A percentile compares a stretch with the other conserved stretches of the same genome.
Evolutionary conservation across 1,140 invertebrate species (phyloP).

Genomic region (Psilanteris sp.): DNA sequence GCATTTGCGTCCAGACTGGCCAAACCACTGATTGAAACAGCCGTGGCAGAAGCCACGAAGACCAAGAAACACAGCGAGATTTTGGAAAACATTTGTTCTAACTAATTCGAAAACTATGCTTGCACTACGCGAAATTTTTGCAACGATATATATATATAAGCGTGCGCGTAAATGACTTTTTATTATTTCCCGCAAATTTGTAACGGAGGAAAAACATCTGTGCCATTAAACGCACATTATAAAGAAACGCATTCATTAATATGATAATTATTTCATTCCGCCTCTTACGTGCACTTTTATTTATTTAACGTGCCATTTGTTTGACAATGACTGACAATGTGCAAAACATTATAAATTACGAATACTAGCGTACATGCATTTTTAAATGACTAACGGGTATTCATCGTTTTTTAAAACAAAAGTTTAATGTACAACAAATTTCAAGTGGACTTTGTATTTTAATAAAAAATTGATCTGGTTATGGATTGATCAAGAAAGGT

Average conservation of each 20-base stretch:
- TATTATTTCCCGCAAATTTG: conserved; percentile 31
- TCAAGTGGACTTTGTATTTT: too few relatives aligned
- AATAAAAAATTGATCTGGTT: too few relatives aligned
- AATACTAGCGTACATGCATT: conserved; percentile 45
- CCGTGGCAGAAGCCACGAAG: conserved; percentile 47
- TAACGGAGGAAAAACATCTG: conserved; percentile 50
- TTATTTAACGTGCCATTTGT: conserved; percentile 50
- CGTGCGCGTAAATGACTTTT: conserved; percentile 4
- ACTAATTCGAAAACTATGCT: conserved; percentile 44
- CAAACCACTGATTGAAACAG: conserved; percentile 56
- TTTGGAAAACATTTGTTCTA: conserved; percentile 33
- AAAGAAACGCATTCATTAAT: conserved; percentile 46
- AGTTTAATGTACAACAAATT: too few relatives aligned
- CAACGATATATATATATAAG: conserved; percentile 59
- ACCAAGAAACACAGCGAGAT: conserved; percentile 51
- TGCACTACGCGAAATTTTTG: background rate
- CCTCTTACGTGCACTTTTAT: conserved; percentile 32
- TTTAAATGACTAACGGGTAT: conserved; percentile 35
- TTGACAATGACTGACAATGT: conserved; percentile 54
- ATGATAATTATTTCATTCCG: conserved; percentile 42
- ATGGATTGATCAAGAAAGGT: too few relatives aligned
- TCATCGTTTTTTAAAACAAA: conserved; percentile 38
- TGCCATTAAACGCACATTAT: conserved; percentile 31
- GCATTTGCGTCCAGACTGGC: conserved; percentile 58
- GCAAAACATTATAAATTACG: conserved; percentile 34